These are phyloP conservation scores for Aleiodes leptofemur DNA, from an alignment of 2,888 invertebrate species.

Conservation along the genomic window DNA sequence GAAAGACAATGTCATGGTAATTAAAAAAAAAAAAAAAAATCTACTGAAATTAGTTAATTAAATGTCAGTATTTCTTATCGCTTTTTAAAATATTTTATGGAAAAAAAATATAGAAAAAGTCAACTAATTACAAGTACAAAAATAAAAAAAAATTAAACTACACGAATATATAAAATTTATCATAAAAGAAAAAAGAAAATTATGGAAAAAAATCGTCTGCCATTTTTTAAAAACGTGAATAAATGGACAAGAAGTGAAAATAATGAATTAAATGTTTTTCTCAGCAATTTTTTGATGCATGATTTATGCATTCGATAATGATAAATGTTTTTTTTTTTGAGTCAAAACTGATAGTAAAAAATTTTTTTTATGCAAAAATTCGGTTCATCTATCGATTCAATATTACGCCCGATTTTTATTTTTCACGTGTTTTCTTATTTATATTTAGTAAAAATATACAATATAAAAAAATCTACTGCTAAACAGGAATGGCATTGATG, in stretches of 20 bases:
- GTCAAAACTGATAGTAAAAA: conserved; percentile 18
- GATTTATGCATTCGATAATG: conserved; percentile 22
- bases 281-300: conserved; percentile 2
- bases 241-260: neutral
- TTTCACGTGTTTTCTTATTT: conserved; percentile 4
- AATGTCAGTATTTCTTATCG: too few species aligned
- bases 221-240: too few species aligned
- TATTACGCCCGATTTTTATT: neutral
- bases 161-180: conserved; percentile 6
- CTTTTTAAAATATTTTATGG: too few species aligned
- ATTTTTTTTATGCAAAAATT: conserved; percentile 3
- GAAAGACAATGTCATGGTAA: conserved; percentile 34
- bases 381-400: neutral
- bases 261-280: neutral
- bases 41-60: too few species aligned
- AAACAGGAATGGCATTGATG: conserved; percentile 46
- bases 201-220: neutral
- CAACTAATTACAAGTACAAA: conserved; percentile 30
- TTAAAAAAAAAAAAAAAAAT: neutral
- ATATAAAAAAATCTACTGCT: conserved; percentile 49
- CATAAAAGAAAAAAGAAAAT: neutral
- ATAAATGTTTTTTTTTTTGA: neutral
- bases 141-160: conserved; percentile 24
- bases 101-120: conserved; percentile 1
- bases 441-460: conserved; percentile 46